Percentiles rank a stretch among this genome's conserved stretches.
Evolutionary conservation across 2,797 vertebrate species (phyloP).

Genomic region (Pteropus rufus): DNA sequence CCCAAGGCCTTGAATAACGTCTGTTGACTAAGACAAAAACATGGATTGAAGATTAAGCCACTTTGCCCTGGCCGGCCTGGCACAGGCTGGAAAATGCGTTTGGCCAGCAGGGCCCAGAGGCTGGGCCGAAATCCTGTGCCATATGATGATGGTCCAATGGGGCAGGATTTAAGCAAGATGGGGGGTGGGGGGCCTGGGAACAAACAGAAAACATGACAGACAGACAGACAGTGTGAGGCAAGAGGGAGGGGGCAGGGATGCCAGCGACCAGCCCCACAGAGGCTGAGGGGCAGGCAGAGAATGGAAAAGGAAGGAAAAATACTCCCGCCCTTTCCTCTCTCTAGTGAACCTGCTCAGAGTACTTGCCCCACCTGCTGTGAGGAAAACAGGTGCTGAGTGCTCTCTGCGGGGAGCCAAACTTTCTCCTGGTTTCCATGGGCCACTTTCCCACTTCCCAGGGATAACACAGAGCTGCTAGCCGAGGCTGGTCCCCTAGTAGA

Average conservation of each 20-base stretch:
- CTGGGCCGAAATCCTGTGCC: neutral
- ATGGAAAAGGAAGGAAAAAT: slow-evolving; percentile 67
- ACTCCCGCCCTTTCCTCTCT: slow-evolving; percentile 67
- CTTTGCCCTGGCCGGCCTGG: slow-evolving; percentile 45
- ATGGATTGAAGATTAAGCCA: slow-evolving; percentile 72
- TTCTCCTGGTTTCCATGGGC: neutral
- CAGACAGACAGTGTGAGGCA: neutral
- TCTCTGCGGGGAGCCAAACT: slow-evolving; percentile 19
- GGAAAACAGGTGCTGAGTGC: slow-evolving; percentile 69
- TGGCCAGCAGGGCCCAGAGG: neutral
- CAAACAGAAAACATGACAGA: neutral
- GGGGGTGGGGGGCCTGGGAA: neutral
- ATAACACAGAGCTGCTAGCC: neutral
- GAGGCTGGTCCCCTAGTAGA: neutral
- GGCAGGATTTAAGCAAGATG: neutral
- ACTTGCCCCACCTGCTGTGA: neutral
- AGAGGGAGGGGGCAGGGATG: neutral
- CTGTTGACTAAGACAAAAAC: slow-evolving; percentile 62
- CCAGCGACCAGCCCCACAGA: neutral
- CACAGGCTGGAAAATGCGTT: slow-evolving; percentile 30
- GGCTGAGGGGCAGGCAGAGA: slow-evolving; percentile 53
- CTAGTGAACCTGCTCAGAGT: slow-evolving; percentile 53
- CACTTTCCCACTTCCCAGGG: slow-evolving; percentile 38
- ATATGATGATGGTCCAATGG: neutral
- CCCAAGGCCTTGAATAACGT: slow-evolving; percentile 34